Percentiles rank a stretch among this genome's conserved stretches.
phyloP scores from a whole-genome alignment of 1,140 invertebrate species.

The Idris sp. region DNA sequence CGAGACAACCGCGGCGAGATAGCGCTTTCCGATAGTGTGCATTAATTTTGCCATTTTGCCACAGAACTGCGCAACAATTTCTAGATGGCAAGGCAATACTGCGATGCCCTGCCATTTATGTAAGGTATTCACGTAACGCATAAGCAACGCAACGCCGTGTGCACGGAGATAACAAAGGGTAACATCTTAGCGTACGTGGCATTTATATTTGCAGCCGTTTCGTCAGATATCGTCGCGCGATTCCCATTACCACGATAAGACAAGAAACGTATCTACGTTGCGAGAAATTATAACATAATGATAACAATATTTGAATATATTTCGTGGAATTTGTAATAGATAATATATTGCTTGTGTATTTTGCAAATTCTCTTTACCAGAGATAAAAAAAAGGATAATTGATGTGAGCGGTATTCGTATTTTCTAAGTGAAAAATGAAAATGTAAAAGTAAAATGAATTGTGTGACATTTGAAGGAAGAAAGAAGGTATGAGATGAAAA shows the following conservation, averaged over 20 bases:
- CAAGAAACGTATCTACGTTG: slow-evolving; percentile 51
- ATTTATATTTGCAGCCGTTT: slow-evolving; percentile 52
- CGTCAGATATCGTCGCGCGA: slow-evolving; percentile 53
- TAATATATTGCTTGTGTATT: slow-evolving; percentile 22
- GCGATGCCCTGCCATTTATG: slow-evolving; percentile 61
- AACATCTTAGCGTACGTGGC: slow-evolving; percentile 65
- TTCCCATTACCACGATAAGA: slow-evolving; percentile 51
- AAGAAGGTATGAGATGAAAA: slow-evolving; percentile 54
- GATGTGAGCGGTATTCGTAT: too few relatives aligned
- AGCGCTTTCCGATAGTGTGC: slow-evolving; percentile 56
- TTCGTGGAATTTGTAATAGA: slow-evolving; percentile 22
- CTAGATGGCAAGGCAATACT: slow-evolving; percentile 46
- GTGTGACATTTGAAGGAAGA: slow-evolving; percentile 29
- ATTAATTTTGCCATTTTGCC: slow-evolving; percentile 64
- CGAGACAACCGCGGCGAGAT: slow-evolving; percentile 54
- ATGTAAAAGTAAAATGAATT: slow-evolving; percentile 18
- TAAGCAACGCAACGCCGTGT: slow-evolving; percentile 70
- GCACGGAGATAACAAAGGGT: slow-evolving; percentile 70
- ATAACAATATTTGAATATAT: slow-evolving; percentile 47
- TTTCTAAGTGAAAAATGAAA: not conserved
- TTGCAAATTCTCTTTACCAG: slow-evolving; percentile 1
- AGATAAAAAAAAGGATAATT: too few relatives aligned
- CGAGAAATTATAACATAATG: slow-evolving; percentile 40
- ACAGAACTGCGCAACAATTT: slow-evolving; percentile 50
- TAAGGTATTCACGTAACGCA: slow-evolving; percentile 73